Evolutionary conservation across 1,140 invertebrate genomes (phyloP).

Genomic region (Eulimnadia texana): DNA sequence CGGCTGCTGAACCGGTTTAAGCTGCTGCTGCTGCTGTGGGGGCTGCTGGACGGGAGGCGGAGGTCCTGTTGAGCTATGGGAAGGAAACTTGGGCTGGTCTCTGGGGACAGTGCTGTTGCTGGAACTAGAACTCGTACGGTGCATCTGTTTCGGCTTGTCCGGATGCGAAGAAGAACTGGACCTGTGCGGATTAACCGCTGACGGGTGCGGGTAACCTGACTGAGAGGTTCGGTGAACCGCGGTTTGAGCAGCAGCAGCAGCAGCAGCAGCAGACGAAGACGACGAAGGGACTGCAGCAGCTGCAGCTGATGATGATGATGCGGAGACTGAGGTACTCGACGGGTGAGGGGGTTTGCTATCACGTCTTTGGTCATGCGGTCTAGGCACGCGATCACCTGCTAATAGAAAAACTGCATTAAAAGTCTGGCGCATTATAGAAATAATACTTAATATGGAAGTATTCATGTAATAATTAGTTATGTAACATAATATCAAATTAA

Average conservation of each 20-base stretch:
- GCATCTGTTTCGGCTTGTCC: background rate
- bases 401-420: background rate
- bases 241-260: background rate
- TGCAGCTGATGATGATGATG: background rate
- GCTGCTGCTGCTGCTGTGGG: background rate
- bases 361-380: constrained; percentile 9
- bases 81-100: background rate
- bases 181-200: background rate
- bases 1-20: background rate
- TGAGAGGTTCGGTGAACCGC: background rate
- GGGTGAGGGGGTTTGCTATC: background rate
- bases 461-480: no score
- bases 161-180: background rate
- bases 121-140: background rate
- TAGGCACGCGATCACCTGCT: constrained; percentile 1
- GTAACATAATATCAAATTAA: no score
- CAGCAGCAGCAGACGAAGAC: background rate
- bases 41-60: background rate
- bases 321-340: constrained; percentile 1
- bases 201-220: background rate
- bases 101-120: background rate
- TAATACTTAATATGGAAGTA: no score
- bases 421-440: background rate
- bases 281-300: background rate
- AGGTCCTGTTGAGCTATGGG: background rate